Percentiles rank a stretch among this genome's conserved stretches.
These are phyloP conservation scores for Oncorhynchus keta DNA, from an alignment of 2,113 vertebrate genomes.

Conservation along the genomic window DNA sequence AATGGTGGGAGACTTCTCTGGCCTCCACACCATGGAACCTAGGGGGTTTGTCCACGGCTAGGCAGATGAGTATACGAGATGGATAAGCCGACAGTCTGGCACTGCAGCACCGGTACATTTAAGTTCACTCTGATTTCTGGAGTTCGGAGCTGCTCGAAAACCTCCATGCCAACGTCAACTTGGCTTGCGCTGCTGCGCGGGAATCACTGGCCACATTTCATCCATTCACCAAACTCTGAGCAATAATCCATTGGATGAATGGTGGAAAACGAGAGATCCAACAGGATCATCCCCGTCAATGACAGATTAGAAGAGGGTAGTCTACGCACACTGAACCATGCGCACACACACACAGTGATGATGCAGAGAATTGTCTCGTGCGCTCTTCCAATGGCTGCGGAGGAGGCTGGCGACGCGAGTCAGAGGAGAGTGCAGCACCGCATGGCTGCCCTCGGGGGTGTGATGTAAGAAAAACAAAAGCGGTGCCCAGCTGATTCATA, in stretches of 20 bases:
- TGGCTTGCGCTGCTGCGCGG: background rate
- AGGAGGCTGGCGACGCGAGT: background rate
- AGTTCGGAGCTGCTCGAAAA: background rate
- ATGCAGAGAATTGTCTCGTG: background rate
- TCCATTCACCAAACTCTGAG: too few relatives aligned
- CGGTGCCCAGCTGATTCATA: slow-evolving; percentile 55
- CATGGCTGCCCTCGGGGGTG: slow-evolving; percentile 9
- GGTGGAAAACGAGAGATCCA: background rate
- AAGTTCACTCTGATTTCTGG: background rate
- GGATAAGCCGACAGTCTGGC: too few relatives aligned
- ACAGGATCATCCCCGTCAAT: background rate
- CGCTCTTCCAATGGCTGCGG: slow-evolving; percentile 14
- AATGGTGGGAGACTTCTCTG: too few relatives aligned
- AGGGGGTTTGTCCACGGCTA: too few relatives aligned
- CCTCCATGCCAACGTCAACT: background rate
- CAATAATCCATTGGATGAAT: too few relatives aligned
- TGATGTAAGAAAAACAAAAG: slow-evolving; percentile 44
- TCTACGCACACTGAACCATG: background rate
- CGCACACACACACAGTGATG: background rate
- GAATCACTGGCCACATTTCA: too few relatives aligned
- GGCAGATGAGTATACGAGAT: too few relatives aligned
- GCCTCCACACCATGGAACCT: too few relatives aligned
- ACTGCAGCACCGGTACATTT: too few relatives aligned
- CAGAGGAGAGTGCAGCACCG: slow-evolving; percentile 4
- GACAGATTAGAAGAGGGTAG: background rate